Percentiles rank a stretch among this genome's conserved stretches.
Evolutionary conservation across 2,888 invertebrate genomes (phyloP).

Genomic region (Dorcus parallelipipedus): DNA sequence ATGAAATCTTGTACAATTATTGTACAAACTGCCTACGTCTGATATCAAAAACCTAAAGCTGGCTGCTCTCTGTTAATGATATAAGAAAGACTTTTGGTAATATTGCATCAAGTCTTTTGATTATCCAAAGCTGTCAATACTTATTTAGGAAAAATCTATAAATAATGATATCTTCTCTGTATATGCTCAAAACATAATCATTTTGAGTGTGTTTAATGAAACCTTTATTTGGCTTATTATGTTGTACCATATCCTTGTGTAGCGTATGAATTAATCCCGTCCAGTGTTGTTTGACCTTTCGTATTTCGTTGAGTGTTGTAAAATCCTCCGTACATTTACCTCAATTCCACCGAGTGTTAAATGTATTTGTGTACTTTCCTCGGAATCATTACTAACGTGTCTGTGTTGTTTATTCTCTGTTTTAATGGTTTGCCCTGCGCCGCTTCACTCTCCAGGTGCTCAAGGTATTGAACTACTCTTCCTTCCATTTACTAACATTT

Average conservation of each 20-base stretch:
- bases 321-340: background rate
- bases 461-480: conserved; percentile 48
- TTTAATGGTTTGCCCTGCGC: conserved; percentile 48
- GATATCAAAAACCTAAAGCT: too few species aligned
- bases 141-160: too few species aligned
- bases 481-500: conserved; percentile 3
- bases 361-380: conserved; percentile 5
- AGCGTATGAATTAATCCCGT: background rate
- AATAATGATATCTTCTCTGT: too few species aligned
- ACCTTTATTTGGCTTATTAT: background rate
- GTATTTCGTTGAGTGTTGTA: background rate
- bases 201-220: background rate
- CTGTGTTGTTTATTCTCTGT: conserved; percentile 51
- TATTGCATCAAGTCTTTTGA: too few species aligned
- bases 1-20: too few species aligned
- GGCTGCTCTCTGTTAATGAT: too few species aligned
- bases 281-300: background rate
- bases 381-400: conserved; percentile 42
- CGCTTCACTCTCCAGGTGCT: conserved; percentile 52
- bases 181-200: too few species aligned
- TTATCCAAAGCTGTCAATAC: too few species aligned
- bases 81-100: too few species aligned
- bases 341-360: conserved; percentile 13
- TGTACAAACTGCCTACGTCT: too few species aligned
- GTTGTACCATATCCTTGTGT: background rate